Base-by-base conservation (phyloP, 2,888 invertebrate genomes). In the Cetonia aurata region DNA sequence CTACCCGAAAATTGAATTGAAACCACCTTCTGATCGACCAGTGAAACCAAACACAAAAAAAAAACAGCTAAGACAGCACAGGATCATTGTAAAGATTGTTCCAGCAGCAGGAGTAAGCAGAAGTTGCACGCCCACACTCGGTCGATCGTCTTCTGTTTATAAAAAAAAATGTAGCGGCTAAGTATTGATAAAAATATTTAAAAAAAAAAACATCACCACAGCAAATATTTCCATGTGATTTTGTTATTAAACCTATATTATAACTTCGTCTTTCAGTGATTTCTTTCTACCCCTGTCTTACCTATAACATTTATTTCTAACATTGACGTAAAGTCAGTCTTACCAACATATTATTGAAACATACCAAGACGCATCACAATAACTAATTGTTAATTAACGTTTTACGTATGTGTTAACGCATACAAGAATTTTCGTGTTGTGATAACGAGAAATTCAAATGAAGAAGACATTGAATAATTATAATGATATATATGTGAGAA, bases 341-440 rank as follows among this genome's bases (percentile, higher is more conserved):
- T 71, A 52, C 53, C 69, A 62, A 57, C 17, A 53, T 33, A 19
- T 65, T 59, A 25, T 31, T 57, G 15, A 60, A 19, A 42, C 46
- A 69, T 37, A 72, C 33, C 31, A 42, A 42, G 77, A 77, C 77
- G 75, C 76, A 75, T 77, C 74, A 80, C 79, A 79, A 79, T 79
- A 80, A 80, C 74, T 65, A 77, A 72, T 79, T 77, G 77, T 79
- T 78, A 76, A 75, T 76, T 6, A 8, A 37, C 77, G 71, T 76
- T 75, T 48, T n/a, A 75, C 75, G 79, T 76, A 76, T 78, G 75
- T 76, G 74, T 73, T 77, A 75, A 75, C 77, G 74, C 75, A 77
- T 76, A 75, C 74, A 73, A 74, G 78, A 65, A 79, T 79, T 73
- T 75, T 80, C 79, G 79, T 80, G 82, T 82, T 83, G 82, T 82